Conservation (phyloP, 2,797 vertebrate genomes). For the Carcharodon carcharias region DNA sequence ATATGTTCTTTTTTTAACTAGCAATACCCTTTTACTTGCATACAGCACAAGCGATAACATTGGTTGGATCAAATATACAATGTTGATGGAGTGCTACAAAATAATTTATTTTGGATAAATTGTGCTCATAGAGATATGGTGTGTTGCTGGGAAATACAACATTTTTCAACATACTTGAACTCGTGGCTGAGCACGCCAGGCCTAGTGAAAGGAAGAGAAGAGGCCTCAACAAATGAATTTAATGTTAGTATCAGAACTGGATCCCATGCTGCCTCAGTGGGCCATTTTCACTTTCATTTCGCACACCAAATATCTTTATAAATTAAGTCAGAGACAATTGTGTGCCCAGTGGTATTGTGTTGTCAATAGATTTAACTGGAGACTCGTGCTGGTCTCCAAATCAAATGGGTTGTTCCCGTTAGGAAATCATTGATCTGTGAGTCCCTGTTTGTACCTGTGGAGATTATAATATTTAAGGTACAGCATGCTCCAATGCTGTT, state of each 20-base stretch:
- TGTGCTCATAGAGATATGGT: neutral
- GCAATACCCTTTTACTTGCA: neutral
- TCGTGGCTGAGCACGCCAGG: neutral
- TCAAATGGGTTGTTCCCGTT: neutral
- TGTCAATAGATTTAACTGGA: neutral
- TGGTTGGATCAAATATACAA: neutral
- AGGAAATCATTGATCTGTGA: too few species aligned
- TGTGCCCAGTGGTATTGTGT: neutral
- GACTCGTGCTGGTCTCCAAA: neutral
- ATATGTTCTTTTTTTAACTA: neutral
- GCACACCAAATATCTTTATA: neutral
- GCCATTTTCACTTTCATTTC: neutral
- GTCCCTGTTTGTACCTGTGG: too few species aligned
- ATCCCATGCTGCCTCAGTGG: neutral
- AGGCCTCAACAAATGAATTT: neutral
- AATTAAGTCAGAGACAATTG: neutral
- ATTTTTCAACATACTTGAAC: neutral
- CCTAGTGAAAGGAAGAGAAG: neutral
- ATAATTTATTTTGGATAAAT: neutral
- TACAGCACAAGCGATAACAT: neutral
- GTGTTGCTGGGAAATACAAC: neutral
- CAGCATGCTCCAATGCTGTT: too few species aligned
- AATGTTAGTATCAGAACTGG: neutral
- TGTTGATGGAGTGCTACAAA: neutral
- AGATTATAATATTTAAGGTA: too few species aligned